Base-by-base conservation (phyloP, 2,113 vertebrate genomes). In the Percopsis transmontana region DNA sequence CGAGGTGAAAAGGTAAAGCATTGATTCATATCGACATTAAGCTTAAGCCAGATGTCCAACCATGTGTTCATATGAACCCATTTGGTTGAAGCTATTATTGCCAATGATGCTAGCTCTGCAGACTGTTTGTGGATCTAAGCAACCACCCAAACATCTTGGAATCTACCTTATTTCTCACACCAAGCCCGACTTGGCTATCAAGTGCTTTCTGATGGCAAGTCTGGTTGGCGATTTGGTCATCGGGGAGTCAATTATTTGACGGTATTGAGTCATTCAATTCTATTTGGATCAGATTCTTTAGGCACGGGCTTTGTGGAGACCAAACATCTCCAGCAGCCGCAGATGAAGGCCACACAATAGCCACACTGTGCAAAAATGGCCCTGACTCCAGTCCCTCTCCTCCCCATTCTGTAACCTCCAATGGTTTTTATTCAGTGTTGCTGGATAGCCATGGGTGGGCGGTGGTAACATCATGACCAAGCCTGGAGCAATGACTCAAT, bases 1-100 rank as follows among this genome's bases (percentile, higher is more conserved):
- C 91, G 23, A 82, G 97, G 97, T 89, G 94, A 96, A 91, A 99
- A 97, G 96, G 97, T 98, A 88, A 95, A 86, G 9, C 8, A 62
- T 68, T 27, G 39, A 54, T 88, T 86, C 64, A 62, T 47, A 77
- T 77, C 33, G 27, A 66, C 64, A 48, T 81, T 77, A 62, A 77
- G 67, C 65, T 60, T 58, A 66, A 41, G n/a, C 59, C 62, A 44
- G 44, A 74, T 58, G 51, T 67, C 68, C 44, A 50, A 0, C 48
- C 48, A 13, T 57, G 33, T 69, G 15, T n/a, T 44, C 13, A 54
- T 12, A n/a, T 11, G n/a, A 15, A 16, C 8, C 16, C 2, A 11
- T 19, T 40, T 57, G 16, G 38, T 40, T 19, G 18, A 47, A 62
- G 56, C 52, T 40, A 8, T 55, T 2, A 5, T 16, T 40, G 23